Evolutionary conservation across 2,113 vertebrate species (phyloP), one percentile per base, ranked within the genome.

Genomic region (Sitta europaea): DNA sequence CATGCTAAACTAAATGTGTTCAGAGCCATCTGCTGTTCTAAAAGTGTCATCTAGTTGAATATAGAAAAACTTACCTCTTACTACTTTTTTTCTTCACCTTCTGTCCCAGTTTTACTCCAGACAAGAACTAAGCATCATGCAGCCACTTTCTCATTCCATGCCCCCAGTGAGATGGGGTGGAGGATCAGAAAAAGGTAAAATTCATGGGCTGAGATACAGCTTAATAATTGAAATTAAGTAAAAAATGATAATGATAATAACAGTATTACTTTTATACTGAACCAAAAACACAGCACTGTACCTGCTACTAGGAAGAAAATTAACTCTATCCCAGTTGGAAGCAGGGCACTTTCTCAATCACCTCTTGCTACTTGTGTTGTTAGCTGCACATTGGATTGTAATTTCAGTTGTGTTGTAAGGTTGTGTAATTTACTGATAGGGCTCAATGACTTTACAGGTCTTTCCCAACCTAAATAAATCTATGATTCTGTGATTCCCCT

Each of bases 171-270:
- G 14, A 47, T 22, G 21, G 25, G 21, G 17, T 61, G 62, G 14
- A 54, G 47, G 68, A 31, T 35, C 35, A 61, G 54, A 42, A 61
- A 40, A 68, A 48, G 17, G 14, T 31, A 38, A 68, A 75, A 61
- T 20, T 61, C 0, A 0, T 40, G 47, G 25, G 29, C 19, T 54
- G n/a, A 75, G 25, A 65, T 68, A 35, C 17, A 47, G 4, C 18
- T 54, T 68, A 54, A 54, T 19, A 31, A 27, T 18, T 67, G 17
- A 67, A 40, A 53, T n/a, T 13, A 47, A n/a, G 9, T 59, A 5
- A 42, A 50, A 77, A 55, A 20, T 4, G 0, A n/a, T 31, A 27
- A n/a, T n/a, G 0, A 17, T n/a, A 40, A 7, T 35, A 27, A 35
- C 23, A 27, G 12, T 33, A 50, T 42, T 63, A 10, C 35, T 67